Percentiles rank a stretch among this genome's conserved stretches.
Conservation (phyloP, 1,140 invertebrate genomes). For the Oncopeltus fasciatus region DNA sequence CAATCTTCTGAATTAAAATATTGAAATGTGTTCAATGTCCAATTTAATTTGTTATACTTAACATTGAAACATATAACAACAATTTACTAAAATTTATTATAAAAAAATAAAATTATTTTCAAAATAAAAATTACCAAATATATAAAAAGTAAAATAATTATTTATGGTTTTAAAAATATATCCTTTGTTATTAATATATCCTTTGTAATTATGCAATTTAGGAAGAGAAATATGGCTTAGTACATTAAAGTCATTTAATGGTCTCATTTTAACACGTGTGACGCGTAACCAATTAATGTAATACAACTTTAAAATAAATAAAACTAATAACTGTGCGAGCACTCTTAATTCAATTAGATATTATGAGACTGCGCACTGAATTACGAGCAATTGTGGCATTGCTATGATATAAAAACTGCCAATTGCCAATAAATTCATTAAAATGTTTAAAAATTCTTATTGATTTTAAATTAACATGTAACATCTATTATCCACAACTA, state of each 20-base stretch:
- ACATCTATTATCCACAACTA: no score
- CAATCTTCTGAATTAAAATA: slow-evolving; percentile 4
- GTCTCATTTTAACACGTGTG: no score
- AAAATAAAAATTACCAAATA: neutral
- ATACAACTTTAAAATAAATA: no score
- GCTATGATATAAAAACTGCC: neutral
- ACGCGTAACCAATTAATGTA: no score
- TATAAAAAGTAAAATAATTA: neutral
- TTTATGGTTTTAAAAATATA: neutral
- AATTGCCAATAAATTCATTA: neutral
- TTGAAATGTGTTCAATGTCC: neutral
- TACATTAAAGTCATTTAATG: no score
- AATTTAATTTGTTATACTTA: neutral
- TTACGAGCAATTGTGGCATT: neutral
- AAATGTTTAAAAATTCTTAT: neutral
- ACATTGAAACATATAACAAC: neutral
- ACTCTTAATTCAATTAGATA: neutral
- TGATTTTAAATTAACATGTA: neutral
- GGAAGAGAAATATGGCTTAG: neutral
- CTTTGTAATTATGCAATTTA: neutral
- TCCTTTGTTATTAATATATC: neutral
- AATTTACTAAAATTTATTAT: neutral
- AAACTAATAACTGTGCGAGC: neutral
- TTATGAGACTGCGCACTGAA: neutral
- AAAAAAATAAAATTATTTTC: neutral